Base-by-base conservation (phyloP, 2,797 vertebrate species). In the Peromyscus eremicus region DNA sequence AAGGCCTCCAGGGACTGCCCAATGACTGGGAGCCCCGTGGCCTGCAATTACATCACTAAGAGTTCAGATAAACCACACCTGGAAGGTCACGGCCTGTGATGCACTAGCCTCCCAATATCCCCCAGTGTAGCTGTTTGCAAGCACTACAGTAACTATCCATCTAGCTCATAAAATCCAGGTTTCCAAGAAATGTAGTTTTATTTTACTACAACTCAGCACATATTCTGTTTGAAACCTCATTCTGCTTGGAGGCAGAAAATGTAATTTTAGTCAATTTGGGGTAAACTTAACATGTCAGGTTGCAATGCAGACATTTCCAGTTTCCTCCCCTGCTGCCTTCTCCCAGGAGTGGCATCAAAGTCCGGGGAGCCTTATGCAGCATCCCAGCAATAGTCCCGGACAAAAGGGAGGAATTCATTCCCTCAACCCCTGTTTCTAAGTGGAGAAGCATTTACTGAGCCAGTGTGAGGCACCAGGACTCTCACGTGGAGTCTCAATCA, bases 161-260 rank as follows among this genome's bases (percentile, higher is more conserved):
- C 55, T 27, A 91, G 71, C 85, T 80, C 64, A 77, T 81, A 57
- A 71, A 91, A 89, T 73, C 55, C 71, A 88, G 9, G 34, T 91
- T 88, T 76, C 49, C 17, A n/a, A 84, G 82, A 84, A 84, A 93
- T 27, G 37, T 57, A 46, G 57, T 70, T 91, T 81, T 46, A 80
- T 94, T 86, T 97, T 68, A 75, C 77, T 71, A 77, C 60, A 76
- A 52, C 77, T 91, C 82, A 91, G 79, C 86, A 75, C 71, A 81
- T 40, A 88, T 92, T 81, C 77, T 43, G 12, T 90, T 62, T 75
- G 82, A 96, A 89, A n/a, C 68, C 40, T 55, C 43, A 49, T 85
- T 95, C 73, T 60, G 52, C 88, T 95, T 70, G 43, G 89, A 94
- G 89, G 73, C 66, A 94, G 71, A 71, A 91, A 91, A 89, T 60